A percentile compares a stretch with the other conserved stretches of the same genome.
Conservation (phyloP, 1,140 invertebrate species). For the Trichonephila clavipes region DNA sequence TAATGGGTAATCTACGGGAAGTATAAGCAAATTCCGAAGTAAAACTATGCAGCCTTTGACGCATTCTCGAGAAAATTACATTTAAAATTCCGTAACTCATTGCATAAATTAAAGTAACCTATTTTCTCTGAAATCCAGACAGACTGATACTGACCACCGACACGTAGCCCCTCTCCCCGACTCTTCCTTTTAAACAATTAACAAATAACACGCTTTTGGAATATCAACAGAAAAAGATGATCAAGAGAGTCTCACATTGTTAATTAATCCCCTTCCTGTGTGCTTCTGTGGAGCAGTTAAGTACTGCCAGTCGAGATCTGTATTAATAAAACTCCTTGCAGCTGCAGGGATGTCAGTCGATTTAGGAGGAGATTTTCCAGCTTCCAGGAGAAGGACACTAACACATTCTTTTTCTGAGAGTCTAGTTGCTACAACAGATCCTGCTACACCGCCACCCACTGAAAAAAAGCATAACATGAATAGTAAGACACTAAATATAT, state of each 20-base stretch:
- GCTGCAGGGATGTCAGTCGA: constrained; percentile 71
- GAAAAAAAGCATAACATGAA: not conserved
- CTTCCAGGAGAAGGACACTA: constrained; percentile 86
- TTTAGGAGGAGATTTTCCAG: constrained; percentile 82
- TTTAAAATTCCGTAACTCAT: no score
- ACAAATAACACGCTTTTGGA: no score
- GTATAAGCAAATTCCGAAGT: no score
- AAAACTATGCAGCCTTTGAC: no score
- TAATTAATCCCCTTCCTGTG: constrained; percentile 38
- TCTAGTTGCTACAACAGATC: constrained; percentile 85
- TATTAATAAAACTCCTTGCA: constrained; percentile 31
- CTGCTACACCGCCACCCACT: constrained; percentile 89
- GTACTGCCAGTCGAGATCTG: constrained; percentile 85
- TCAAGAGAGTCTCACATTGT: constrained; percentile 29
- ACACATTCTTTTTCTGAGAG: constrained; percentile 84
- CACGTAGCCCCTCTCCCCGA: no score
- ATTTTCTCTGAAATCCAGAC: no score
- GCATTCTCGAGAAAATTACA: no score
- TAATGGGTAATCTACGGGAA: no score
- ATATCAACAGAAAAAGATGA: no score
- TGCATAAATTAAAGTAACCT: no score
- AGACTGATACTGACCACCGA: no score
- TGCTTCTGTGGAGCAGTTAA: constrained; percentile 84
- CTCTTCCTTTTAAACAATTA: no score
- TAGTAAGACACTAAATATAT: not conserved